phyloP scores from a whole-genome alignment of 2,888 invertebrate species.

The Tenodera sinensis region DNA sequence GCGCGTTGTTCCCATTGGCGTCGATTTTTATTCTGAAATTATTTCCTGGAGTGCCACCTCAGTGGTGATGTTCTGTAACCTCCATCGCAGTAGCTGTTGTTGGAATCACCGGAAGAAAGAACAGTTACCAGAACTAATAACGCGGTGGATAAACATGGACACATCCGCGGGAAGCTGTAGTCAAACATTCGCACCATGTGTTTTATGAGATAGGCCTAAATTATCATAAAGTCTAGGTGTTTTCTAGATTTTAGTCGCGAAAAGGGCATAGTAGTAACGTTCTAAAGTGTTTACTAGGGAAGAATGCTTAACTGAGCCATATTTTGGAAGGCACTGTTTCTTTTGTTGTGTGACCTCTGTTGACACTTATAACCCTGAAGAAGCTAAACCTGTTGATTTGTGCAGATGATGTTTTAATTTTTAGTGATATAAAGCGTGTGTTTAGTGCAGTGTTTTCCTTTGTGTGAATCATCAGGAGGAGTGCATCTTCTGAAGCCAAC shows the following conservation, averaged over 20 bases:
- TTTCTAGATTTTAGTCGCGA: neutral
- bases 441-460: neutral
- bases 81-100: constrained; percentile 10
- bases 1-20: neutral
- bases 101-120: constrained; percentile 23
- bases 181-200: neutral
- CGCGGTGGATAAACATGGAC: neutral
- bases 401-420: neutral
- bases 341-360: neutral
- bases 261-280: neutral
- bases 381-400: neutral
- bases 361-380: neutral
- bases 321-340: neutral
- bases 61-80: neutral
- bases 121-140: neutral
- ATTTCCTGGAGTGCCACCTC: neutral
- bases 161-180: neutral
- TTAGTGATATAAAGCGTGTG: neutral
- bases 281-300: neutral
- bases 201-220: neutral
- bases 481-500: neutral
- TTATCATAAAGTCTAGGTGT: neutral
- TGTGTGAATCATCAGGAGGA: neutral
- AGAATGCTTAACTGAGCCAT: neutral
- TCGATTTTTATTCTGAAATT: neutral